Percentiles rank a stretch among this genome's conserved stretches.
phyloP scores from a whole-genome alignment of 2,113 vertebrate species.

The Microcebus jonahi region DNA sequence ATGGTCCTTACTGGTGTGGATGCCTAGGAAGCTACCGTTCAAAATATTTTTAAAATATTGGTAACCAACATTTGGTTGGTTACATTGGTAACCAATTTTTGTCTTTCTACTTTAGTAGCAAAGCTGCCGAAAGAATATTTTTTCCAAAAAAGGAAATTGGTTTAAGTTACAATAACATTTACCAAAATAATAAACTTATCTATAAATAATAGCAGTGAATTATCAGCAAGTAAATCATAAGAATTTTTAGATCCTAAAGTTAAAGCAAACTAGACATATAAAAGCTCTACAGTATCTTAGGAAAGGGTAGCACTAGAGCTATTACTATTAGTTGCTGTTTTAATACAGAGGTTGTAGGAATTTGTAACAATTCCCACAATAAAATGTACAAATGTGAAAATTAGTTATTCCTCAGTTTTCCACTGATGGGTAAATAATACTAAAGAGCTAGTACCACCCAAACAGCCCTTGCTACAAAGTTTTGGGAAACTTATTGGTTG shows the following conservation, averaged over 20 bases:
- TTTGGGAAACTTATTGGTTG: neutral
- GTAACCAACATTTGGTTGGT: neutral
- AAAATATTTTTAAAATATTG: neutral
- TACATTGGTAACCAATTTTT: neutral
- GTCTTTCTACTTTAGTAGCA: conserved; percentile 10
- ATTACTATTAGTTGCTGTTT: neutral
- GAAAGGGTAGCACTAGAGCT: neutral
- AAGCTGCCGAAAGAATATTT: conserved; percentile 21
- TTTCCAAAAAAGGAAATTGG: conserved; percentile 22
- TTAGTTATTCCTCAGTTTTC: neutral
- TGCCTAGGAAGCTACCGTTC: neutral
- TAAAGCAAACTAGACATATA: neutral
- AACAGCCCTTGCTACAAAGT: neutral
- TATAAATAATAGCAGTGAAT: neutral
- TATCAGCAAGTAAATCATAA: conserved; percentile 10
- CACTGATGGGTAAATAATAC: neutral
- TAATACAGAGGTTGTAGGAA: neutral
- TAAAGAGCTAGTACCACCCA: neutral
- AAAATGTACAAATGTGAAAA: neutral
- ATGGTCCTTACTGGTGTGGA: neutral
- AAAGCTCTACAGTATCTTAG: neutral
- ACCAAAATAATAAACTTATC: conserved; percentile 26
- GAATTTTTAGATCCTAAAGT: neutral
- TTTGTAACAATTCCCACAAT: conserved; percentile 10
- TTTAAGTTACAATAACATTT: neutral